Conservation (phyloP, 2,113 vertebrate species). For the Sprattus sprattus region DNA sequence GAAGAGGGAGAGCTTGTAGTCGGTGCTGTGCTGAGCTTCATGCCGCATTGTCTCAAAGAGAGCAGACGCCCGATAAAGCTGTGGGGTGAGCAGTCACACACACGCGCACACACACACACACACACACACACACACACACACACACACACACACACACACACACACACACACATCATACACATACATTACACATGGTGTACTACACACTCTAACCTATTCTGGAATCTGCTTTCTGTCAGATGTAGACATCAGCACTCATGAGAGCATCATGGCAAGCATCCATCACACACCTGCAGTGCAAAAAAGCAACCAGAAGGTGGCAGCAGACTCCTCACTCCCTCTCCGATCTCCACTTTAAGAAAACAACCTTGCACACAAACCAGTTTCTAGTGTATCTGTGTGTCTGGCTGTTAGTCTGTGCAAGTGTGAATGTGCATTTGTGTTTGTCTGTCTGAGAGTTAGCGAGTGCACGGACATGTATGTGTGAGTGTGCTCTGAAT, state of each 20-base stretch:
- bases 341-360: too few relatives aligned
- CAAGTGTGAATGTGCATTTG: not conserved
- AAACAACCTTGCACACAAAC: too few relatives aligned
- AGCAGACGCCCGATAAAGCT: conserved; percentile 87
- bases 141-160: not conserved
- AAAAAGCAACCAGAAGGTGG: too few relatives aligned
- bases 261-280: too few relatives aligned
- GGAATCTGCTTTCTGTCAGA: too few relatives aligned
- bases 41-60: conserved; percentile 90
- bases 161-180: not conserved
- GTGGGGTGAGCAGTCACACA: conserved; percentile 37
- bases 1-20: conserved; percentile 91
- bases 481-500: not conserved
- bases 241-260: not conserved
- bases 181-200: too few relatives aligned
- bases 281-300: too few relatives aligned
- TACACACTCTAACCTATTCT: too few relatives aligned
- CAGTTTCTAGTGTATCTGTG: not conserved
- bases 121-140: conserved; percentile 18
- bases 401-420: conserved; percentile 24
- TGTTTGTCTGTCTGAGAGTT: conserved; percentile 3
- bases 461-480: not conserved
- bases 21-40: conserved; percentile 86
- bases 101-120: conserved; percentile 20
- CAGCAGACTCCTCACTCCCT: too few relatives aligned